Conservation (phyloP, 1,140 invertebrate species). For the Drosophila grimshawi region DNA sequence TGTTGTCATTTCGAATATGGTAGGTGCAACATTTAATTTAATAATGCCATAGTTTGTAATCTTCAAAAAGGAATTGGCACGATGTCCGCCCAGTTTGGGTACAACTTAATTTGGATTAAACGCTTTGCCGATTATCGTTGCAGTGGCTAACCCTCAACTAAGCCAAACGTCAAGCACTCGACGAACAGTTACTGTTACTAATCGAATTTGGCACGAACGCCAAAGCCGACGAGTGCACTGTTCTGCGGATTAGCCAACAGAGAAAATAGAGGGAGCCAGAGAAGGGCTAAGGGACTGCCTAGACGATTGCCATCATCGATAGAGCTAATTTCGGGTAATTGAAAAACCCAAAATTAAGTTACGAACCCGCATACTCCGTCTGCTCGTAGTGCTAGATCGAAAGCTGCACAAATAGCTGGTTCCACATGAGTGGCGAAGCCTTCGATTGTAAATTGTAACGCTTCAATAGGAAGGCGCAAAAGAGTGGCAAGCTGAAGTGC, state of each 20-base stretch:
- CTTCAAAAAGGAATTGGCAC: neutral
- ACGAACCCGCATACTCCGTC: constrained; percentile 18
- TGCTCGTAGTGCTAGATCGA: constrained; percentile 4
- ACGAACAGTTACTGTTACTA: constrained; percentile 36
- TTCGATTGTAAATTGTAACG: constrained; percentile 77
- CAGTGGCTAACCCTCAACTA: constrained; percentile 44
- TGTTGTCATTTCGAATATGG: neutral
- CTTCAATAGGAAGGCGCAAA: constrained; percentile 70
- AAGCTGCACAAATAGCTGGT: constrained; percentile 50
- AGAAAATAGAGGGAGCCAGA: neutral
- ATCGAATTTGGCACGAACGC: constrained; percentile 74
- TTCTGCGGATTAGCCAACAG: constrained; percentile 51
- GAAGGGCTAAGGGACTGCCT: constrained; percentile 9
- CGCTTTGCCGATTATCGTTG: constrained; percentile 48
- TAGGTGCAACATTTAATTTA: constrained; percentile 43
- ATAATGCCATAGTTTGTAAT: constrained; percentile 32
- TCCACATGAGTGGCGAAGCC: constrained; percentile 52
- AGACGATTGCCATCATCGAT: constrained; percentile 30
- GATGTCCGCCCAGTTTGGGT: neutral
- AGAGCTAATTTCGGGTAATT: constrained; percentile 52
- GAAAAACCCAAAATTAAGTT: constrained; percentile 15
- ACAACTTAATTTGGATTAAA: constrained; percentile 51
- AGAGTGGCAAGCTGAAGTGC: constrained; percentile 62
- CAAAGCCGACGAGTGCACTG: constrained; percentile 4
- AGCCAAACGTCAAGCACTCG: constrained; percentile 65